A percentile compares a stretch with the other conserved stretches of the same genome.
Conservation (phyloP, 2,113 vertebrate genomes). For the Xenus cinereus region DNA sequence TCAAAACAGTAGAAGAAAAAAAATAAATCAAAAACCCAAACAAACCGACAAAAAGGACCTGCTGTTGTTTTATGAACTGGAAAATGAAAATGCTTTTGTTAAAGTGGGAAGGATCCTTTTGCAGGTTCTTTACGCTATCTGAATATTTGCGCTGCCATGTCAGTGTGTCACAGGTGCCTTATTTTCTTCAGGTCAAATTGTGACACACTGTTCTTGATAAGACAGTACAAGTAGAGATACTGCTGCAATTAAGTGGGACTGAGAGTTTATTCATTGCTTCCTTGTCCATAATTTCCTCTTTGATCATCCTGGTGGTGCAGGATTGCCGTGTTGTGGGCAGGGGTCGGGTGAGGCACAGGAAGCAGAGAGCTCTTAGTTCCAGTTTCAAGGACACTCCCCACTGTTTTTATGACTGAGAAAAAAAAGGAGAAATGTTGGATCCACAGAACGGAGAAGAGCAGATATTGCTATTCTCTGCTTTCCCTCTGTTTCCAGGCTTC, state of each 20-base stretch:
- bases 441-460: not conserved
- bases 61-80: not conserved
- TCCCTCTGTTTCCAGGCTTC: not conserved
- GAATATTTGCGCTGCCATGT: not conserved
- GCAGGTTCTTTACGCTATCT: not conserved
- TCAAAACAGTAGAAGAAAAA: not conserved
- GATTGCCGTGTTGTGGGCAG: not conserved
- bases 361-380: not conserved
- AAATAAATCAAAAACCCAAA: not conserved
- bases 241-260: not conserved
- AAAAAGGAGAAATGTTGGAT: not conserved
- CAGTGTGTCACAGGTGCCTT: not conserved
- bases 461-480: not conserved
- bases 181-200: not conserved
- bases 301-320: not conserved
- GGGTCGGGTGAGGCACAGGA: not conserved
- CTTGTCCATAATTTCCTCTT: not conserved
- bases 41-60: not conserved
- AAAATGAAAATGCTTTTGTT: not conserved
- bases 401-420: not conserved
- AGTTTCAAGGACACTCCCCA: not conserved
- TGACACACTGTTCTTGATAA: not conserved
- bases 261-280: not conserved
- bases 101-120: not conserved
- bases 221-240: not conserved